Evolutionary conservation across 2,888 invertebrate genomes (phyloP), one percentile per base, ranked within the genome.

Genomic region (Leucozona laternaria): DNA sequence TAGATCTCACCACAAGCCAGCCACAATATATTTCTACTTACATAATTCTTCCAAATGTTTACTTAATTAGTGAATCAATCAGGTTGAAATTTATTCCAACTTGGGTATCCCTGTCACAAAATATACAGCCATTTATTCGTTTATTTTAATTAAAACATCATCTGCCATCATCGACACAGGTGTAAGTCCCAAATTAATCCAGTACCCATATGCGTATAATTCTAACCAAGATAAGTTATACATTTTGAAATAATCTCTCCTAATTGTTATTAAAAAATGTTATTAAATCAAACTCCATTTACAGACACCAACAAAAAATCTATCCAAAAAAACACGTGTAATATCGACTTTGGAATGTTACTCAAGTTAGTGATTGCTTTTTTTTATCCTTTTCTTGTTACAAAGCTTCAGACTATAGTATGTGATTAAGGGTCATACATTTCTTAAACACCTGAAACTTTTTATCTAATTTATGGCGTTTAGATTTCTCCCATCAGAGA

Each of bases 81-180:
- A 58, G 34, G 15, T 34, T 34, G 2, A 34, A 34, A 17, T 34
- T 17, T 4, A 17, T 31, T 11, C 11, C 17, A 50, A 48, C 48
- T 28, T n/a, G 3, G n/a, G 8, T 17, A 17, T 34, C 34, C 34
- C 58, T 34, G 8, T 6, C 20, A 20, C 20, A 4, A 5, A 6
- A 13, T 5, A 37, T 1, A 17, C 11, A 20, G 17, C 4, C 7
- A 34, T 34, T 58, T 20, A 22, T 22, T 50, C 4, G 10, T 31
- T n/a, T 57, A 17, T 58, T 58, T 58, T 34, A 58, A 58, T 58
- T 31, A 34, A 13, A 58, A 34, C 17, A 34, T 34, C 34, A 34
- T 13, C 34, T 6, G 11, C 6, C n/a, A n/a, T n/a, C n/a, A n/a
- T n/a, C 10, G 17, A 20, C 31, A 58, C 34, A 58, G 58, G 34